Base-by-base conservation (phyloP, 1,140 invertebrate species). In the Apis cerana region DNA sequence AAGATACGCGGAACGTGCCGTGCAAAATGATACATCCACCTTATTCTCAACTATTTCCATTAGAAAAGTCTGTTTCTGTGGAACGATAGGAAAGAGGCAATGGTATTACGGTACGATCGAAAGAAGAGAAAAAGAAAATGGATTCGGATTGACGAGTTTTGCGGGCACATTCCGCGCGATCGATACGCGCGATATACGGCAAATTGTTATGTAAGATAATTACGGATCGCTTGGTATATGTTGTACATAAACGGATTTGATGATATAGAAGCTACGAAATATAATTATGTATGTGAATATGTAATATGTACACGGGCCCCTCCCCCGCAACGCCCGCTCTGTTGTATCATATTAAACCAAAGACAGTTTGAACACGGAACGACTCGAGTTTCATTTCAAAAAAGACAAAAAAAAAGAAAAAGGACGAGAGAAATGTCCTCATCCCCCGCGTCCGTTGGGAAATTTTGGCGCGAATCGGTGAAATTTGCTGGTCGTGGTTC, bases 341-440 rank as follows among this genome's bases (percentile, higher is more conserved):
- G 88, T 92, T 93, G 91, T 92, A 93, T 90, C 85, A 92, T 92
- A 93, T 92, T 92, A 93, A 93, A 93, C 92, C 92, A 93, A 93
- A 93, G 92, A 92, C 87, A 89, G 85, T 91, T 92, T 75, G 5
- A 80, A 88, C 81, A 83, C 71, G 43, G 43, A 48, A 54, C 48
- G 61, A 77, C 19, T 43, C 64, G 23, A 23, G 8, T 50, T 79
- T 86, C 74, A 67, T 81, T 87, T 58, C 19, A 68, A 33, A 67
- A 33, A 33, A 33, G 2, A 33, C 0, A 33, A 33, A 33, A 33
- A 33, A 33, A 33, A 33, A 33, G 3, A 33, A 33, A 33, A 33
- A 33, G 19, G 21, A 13, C 4, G 27, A n/a, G 17, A 27, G 19
- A 62, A 23, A 62, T 54, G 15, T 7, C 33, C 33, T 43, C 33